Evolutionary conservation across 2,113 vertebrate species (phyloP), one percentile per base, ranked within the genome.

Genomic region (Xiphophorus couchianus): DNA sequence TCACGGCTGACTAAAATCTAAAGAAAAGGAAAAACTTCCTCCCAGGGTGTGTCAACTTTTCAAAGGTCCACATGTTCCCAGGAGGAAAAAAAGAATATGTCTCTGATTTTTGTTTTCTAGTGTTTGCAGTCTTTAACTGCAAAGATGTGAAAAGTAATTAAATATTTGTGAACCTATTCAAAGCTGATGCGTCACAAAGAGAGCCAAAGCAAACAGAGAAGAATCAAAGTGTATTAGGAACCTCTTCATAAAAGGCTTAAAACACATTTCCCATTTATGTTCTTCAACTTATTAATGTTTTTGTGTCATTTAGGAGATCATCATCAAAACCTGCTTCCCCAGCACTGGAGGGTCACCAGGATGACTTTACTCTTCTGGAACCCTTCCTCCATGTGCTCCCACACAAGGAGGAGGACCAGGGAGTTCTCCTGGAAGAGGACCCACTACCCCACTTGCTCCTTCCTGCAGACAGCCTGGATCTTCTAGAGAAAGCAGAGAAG

Each of bases 401-500:
- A 48, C 61, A 84, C 72, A 85, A 80, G 28, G 90, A 93, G 29
- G 88, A 93, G 0, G 92, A 92, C 12, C 86, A 92, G 11, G 87
- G 80, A 62, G 89, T 25, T 75, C 84, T 78, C 73, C 85, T 88
- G 48, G 93, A 94, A 67, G 92, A 94, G 0, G 93, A 94, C 11
- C 87, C 93, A 25, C 33, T 92, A 1, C 82, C 92, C 8, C 90
- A 92, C 30, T 91, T 93, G 44, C 74, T 94, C 11, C 84, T 95
- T 30, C 85, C 92, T 7, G 81, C 92, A 0, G 92, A 95, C 51
- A 95, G 91, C 61, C 73, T 89, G 0, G 88, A 94, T 54, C 35
- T 94, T 48, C 83, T 93, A 62, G 91, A 95, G 62, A 93, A 95
- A 69, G 88, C 78, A 0, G 91, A 96, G 79, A 93, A 86, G 62